Base-by-base conservation (phyloP, 1,140 invertebrate species). In the Dreissena rostriformis region DNA sequence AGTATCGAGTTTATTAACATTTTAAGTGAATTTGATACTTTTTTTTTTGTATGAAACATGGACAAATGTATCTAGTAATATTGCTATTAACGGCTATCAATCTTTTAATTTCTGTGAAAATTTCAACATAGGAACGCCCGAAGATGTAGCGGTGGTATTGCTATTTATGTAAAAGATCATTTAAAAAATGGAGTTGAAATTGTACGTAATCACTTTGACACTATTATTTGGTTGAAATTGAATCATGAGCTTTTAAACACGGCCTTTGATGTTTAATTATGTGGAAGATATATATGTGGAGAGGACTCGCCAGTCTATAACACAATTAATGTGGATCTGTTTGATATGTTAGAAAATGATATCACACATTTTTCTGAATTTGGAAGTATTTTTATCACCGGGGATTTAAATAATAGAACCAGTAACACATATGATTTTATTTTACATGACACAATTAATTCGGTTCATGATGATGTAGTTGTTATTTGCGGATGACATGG, bases 221-320 rank as follows among this genome's bases (percentile, higher is more conserved):
- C 11, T 22, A 67, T 67, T 67, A 67, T 14, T 28, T 67, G 66
- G 66, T 67, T 67, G 24, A 67, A 22, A 67, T 67, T 67, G 24
- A 24, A 67, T 67, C 66, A 22, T 67, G 24, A n/a, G 12, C 24
- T 67, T 24, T 67, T 67, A 15, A 22, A 67, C 24, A 67, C 66
- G 11, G 66, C 12, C 12, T 12, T 15, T 12, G 66, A 67, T 67
- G 26, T 67, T 11, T 67, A 22, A 15, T 15, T 67, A 14, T 67
- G 66, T 67, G 66, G 11, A 15, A 14, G 12, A 15, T 67, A 67
- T 67, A 22, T 67, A 67, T 67, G 26, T 12, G 66, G 66, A 11
- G 66, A 67, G 24, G 66, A 22, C 24, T 67, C 66, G 19, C 11
- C 66, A 67, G 26, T 28, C 19, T 67, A 14, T 14, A 67, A 67